Conservation (phyloP, 2,888 invertebrate genomes). For the Caenorhabditis zanzibari region DNA sequence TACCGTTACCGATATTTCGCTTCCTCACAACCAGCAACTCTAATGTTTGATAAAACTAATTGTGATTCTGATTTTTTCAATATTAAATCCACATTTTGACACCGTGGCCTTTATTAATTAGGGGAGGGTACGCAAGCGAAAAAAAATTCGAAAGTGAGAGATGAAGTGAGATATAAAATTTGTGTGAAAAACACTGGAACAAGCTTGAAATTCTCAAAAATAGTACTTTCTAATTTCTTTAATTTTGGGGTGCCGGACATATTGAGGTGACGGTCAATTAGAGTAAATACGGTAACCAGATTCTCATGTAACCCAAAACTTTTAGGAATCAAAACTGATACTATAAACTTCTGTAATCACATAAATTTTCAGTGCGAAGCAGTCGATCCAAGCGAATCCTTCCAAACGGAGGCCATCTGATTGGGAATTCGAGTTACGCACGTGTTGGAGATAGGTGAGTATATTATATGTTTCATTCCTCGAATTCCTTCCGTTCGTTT, state of each 20-base stretch:
- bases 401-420: conserved; percentile 51
- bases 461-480: conserved; percentile 10
- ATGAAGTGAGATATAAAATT: no score
- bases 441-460: conserved; percentile 66
- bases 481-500: neutral
- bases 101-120: neutral
- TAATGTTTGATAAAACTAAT: neutral
- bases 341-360: neutral
- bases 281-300: no score
- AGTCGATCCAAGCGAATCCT: conserved; percentile 33
- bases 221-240: no score
- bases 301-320: no score
- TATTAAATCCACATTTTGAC: neutral
- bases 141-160: no score
- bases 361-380: conserved; percentile 37
- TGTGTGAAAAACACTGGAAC: no score
- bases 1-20: neutral
- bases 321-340: no score
- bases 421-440: conserved; percentile 63
- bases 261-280: no score
- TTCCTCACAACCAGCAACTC: neutral
- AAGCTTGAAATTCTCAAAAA: no score
- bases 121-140: no score
- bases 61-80: neutral
- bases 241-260: no score